Evolutionary conservation across 2,113 vertebrate genomes (phyloP).

Genomic region (Lota lota): DNA sequence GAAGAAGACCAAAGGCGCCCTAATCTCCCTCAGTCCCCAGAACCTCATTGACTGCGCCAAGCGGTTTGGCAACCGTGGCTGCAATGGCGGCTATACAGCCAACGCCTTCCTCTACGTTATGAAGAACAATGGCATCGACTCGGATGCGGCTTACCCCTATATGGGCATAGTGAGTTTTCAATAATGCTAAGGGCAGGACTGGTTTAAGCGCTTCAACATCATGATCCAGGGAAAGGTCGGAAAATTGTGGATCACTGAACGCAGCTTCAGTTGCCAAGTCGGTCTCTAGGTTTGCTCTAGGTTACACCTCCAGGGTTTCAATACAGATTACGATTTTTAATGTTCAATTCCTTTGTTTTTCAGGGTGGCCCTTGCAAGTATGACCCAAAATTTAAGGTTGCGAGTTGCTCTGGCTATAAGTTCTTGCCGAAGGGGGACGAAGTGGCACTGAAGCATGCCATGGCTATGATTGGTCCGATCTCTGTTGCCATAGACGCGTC

Average conservation of each 20-base stretch:
- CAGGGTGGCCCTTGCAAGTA: constrained; percentile 77
- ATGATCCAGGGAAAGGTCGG: too few relatives aligned
- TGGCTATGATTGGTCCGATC: constrained; percentile 78
- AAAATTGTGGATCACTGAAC: too few relatives aligned
- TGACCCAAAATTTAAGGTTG: constrained; percentile 53
- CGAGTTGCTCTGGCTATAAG: constrained; percentile 74
- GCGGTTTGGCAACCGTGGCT: constrained; percentile 58
- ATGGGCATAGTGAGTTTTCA: constrained; percentile 24
- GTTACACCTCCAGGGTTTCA: too few relatives aligned
- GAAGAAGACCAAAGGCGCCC: constrained; percentile 55
- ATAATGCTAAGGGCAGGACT: background rate
- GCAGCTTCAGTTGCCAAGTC: background rate
- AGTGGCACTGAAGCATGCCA: constrained; percentile 55
- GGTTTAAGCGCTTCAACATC: too few relatives aligned
- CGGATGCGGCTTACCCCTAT: constrained; percentile 63
- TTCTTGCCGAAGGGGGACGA: constrained; percentile 68
- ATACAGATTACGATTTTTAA: too few relatives aligned
- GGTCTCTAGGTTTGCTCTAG: too few relatives aligned
- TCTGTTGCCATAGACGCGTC: constrained; percentile 80
- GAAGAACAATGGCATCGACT: constrained; percentile 57
- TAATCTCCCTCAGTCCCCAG: constrained; percentile 65
- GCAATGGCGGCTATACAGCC: constrained; percentile 58
- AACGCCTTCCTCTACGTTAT: constrained; percentile 61
- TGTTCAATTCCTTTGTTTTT: background rate
- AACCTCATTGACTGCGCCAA: constrained; percentile 69